A percentile compares a stretch with the other conserved stretches of the same genome.
Evolutionary conservation across 2,797 vertebrate genomes (phyloP).

Genomic region (Astyanax mexicanus): DNA sequence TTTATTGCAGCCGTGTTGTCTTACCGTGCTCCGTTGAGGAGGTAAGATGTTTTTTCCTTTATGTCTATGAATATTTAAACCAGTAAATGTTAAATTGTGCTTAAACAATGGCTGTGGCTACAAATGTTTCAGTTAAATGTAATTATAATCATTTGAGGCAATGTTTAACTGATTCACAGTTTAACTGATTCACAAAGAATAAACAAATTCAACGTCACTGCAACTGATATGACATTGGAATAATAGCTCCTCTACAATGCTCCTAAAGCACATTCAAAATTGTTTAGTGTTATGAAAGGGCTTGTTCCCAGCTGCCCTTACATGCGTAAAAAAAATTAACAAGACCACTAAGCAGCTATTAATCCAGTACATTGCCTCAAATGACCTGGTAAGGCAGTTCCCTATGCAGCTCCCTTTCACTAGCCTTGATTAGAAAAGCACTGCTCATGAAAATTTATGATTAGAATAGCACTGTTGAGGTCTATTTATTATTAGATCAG

Average conservation of each 20-base stretch:
- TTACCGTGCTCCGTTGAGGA: conserved; percentile 95
- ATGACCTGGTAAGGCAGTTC: not conserved
- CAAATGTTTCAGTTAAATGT: not conserved
- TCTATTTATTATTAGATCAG: no score
- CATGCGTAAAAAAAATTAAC: conserved; percentile 1
- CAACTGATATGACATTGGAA: not conserved
- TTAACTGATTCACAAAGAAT: not conserved
- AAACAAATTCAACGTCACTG: not conserved
- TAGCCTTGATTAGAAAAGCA: no score
- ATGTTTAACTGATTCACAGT: not conserved
- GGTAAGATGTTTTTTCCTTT: conserved; percentile 76
- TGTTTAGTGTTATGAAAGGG: conserved; percentile 4
- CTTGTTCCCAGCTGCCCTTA: not conserved
- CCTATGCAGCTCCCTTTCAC: not conserved
- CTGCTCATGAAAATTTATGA: no score
- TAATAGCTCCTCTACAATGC: not conserved
- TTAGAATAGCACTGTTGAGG: no score
- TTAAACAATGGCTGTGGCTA: not conserved
- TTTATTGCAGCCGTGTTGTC: conserved; percentile 89
- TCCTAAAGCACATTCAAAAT: not conserved
- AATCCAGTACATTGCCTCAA: not conserved
- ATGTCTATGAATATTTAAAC: not conserved
- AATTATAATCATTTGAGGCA: not conserved
- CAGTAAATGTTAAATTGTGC: not conserved
- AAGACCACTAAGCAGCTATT: conserved; percentile 7